Evolutionary conservation across 1,140 invertebrate species (phyloP).

Genomic region (Conus ventricosus): DNA sequence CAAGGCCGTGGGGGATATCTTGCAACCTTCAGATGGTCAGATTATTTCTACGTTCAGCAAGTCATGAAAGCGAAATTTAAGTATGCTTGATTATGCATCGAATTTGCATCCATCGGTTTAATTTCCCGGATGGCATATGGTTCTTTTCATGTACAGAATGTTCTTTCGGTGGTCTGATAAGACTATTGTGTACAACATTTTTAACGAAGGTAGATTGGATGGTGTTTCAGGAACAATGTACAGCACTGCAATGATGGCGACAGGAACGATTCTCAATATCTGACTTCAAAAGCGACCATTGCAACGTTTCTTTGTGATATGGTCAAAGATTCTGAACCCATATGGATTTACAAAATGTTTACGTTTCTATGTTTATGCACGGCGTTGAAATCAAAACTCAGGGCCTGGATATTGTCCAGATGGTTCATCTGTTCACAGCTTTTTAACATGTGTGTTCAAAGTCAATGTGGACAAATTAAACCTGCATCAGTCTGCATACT

Average conservation of each 20-base stretch:
- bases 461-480: not conserved
- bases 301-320: not conserved
- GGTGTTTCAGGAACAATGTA: not conserved
- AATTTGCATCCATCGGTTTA: too few relatives aligned
- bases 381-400: not conserved
- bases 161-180: constrained; percentile 8
- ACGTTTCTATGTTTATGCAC: too few relatives aligned
- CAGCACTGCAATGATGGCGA: not conserved
- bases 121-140: not conserved
- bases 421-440: not conserved
- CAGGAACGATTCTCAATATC: not conserved
- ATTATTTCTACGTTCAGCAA: not conserved
- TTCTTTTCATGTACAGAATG: not conserved
- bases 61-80: not conserved
- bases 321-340: not conserved
- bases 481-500: not conserved
- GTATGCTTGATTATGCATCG: too few relatives aligned
- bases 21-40: not conserved
- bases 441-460: not conserved
- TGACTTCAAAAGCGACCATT: too few relatives aligned
- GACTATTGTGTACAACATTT: not conserved
- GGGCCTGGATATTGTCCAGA: not conserved
- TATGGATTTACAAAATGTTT: not conserved
- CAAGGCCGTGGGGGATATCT: not conserved
- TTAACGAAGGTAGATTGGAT: not conserved